Base-by-base conservation (phyloP, 2,113 vertebrate species). In the Paratilapia polleni region DNA sequence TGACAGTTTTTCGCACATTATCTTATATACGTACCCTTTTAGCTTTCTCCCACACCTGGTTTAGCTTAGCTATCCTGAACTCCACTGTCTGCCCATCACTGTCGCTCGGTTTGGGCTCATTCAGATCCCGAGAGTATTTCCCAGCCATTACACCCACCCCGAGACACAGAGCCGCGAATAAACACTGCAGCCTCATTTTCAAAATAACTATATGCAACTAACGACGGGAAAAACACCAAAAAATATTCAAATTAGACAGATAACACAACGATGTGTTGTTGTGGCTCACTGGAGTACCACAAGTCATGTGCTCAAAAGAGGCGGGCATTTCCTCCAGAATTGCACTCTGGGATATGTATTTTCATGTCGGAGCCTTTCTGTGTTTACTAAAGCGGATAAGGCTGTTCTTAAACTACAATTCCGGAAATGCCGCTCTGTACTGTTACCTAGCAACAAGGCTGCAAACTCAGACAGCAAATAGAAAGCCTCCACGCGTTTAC, bases 41-140 rank as follows among this genome's bases (percentile, higher is more conserved):
- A 3, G 98, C 97, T 92, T 99, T 99, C 93, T 98, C 97, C 98
- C 98, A 99, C 38, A 98, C 89, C 93, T 99, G 98, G 93, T 97
- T 97, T 68, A 99, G 92, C 91, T 95, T 97, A 56, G 97, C 95
- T 78, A 98, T 96, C 24, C 98, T 97, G 91, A 99, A 98, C 88
- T 98, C 97, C 83, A 95, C 89, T 14, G 87, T 38, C 38, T 87
- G 90, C 22, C 82, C 94, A 12, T 87, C 96, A 17, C 54, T 34
- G 47, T 5, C 80, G 26, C 94, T 89, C 17, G 54, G 54, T 8
- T 94, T 90, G 0, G 93, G 94, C 78, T 98, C 96, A 36, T 99
- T 99, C 57, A 96, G 82, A 38, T 98, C 96, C 36, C 96, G 96
- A 0, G 98, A 97, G 87, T 98, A 98, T 86, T 97, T 99, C 24